Percentiles rank a stretch among this genome's conserved stretches.
Evolutionary conservation across 2,888 invertebrate species (phyloP).

Genomic region (Agonopterix alstromeriana): DNA sequence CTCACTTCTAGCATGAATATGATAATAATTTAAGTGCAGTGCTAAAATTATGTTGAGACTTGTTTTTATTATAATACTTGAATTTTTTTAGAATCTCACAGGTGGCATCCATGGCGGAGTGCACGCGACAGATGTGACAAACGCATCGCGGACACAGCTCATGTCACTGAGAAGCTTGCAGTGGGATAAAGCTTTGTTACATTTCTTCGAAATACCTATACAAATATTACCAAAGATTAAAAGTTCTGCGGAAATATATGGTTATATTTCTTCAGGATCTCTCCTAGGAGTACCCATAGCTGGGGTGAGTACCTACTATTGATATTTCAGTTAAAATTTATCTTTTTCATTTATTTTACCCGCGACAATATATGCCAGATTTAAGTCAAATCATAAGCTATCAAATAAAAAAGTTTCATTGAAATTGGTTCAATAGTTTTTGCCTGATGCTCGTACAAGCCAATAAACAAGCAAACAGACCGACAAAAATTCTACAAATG

Average conservation of each 20-base stretch:
- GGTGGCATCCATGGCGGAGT: constrained; percentile 74
- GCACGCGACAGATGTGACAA: constrained; percentile 96
- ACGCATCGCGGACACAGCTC: constrained; percentile 96
- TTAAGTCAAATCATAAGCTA: too few species aligned
- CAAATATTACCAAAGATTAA: constrained; percentile 91
- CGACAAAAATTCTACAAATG: too few species aligned
- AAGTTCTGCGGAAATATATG: constrained; percentile 95
- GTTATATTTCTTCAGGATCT: constrained; percentile 83
- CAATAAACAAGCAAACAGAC: too few species aligned
- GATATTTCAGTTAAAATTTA: not conserved
- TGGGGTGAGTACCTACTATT: constrained; percentile 83
- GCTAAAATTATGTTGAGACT: too few species aligned
- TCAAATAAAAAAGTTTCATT: too few species aligned
- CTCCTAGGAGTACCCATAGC: constrained; percentile 90
- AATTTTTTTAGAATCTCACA: constrained; percentile 72
- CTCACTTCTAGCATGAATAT: too few species aligned
- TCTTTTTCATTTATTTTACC: too few species aligned
- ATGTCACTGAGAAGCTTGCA: constrained; percentile 93
- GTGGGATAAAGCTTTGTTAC: constrained; percentile 92
- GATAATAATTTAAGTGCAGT: too few species aligned
- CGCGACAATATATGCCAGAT: not conserved
- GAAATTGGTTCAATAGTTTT: too few species aligned
- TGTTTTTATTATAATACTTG: too few species aligned
- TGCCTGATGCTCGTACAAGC: too few species aligned
- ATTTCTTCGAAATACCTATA: constrained; percentile 91